A percentile compares a stretch with the other conserved stretches of the same genome.
Conservation (phyloP, 2,888 invertebrate species). For the Amphipoea lucens region DNA sequence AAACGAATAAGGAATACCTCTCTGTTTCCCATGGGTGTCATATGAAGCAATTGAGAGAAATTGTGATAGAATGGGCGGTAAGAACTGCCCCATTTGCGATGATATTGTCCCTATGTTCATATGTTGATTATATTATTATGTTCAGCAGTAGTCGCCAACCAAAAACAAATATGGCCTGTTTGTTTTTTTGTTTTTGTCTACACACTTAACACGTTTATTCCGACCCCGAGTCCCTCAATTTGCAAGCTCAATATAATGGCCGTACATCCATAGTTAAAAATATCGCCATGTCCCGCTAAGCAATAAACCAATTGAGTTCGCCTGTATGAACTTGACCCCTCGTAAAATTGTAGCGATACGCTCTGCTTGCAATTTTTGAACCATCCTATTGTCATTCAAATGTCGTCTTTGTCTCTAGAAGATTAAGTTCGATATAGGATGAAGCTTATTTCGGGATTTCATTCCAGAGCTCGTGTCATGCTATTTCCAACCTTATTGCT, state of each 20-base stretch:
- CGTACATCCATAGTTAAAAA: constrained; percentile 61
- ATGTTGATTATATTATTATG: background rate
- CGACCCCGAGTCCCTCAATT: background rate
- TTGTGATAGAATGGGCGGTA: background rate
- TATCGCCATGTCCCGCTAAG: constrained; percentile 70
- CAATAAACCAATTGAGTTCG: constrained; percentile 79
- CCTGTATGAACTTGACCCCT: constrained; percentile 83
- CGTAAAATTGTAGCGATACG: constrained; percentile 74
- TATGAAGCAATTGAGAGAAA: background rate
- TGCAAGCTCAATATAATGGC: constrained; percentile 32
- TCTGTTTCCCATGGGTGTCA: constrained; percentile 19
- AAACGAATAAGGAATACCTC: constrained; percentile 20
- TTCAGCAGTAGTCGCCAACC: background rate
- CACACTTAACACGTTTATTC: background rate
- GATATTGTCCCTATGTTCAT: background rate
- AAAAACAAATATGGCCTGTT: background rate
- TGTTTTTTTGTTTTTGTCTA: background rate
- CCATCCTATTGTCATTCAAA: constrained; percentile 55
- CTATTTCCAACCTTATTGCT: constrained; percentile 47
- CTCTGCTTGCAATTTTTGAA: constrained; percentile 70
- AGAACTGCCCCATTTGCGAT: background rate
- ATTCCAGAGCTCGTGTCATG: constrained; percentile 20
- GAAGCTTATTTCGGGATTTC: constrained; percentile 37
- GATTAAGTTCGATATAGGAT: constrained; percentile 48
- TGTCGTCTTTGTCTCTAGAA: constrained; percentile 65